Evolutionary conservation across 2,888 invertebrate species (phyloP).

Genomic region (Punctoribates punctum): DNA sequence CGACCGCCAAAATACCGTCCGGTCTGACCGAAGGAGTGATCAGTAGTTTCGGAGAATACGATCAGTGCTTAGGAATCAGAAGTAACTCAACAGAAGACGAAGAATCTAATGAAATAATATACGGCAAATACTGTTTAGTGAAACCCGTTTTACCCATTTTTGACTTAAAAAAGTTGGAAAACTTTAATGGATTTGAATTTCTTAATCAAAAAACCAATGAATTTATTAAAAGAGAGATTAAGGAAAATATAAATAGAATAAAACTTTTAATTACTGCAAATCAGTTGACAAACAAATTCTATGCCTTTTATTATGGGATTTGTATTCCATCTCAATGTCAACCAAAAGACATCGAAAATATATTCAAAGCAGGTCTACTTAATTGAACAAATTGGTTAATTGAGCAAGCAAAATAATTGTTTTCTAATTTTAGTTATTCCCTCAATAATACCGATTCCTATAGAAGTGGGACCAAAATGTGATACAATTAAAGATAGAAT

Average conservation of each 20-base stretch:
- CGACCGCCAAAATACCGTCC: neutral
- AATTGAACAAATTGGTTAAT: too few relatives aligned
- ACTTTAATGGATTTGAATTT: neutral
- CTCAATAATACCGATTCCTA: neutral
- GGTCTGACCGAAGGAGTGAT: neutral
- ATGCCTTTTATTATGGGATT: conserved; percentile 35
- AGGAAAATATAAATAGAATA: neutral
- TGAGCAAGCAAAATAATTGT: neutral
- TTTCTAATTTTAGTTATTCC: neutral
- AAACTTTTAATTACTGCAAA: neutral
- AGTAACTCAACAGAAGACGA: neutral
- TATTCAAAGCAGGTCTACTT: conserved; percentile 22
- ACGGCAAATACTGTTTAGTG: conserved; percentile 40
- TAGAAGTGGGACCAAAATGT: conserved; percentile 9
- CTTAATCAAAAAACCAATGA: neutral
- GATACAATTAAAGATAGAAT: neutral
- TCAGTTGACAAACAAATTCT: neutral
- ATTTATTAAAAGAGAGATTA: neutral
- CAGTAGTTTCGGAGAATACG: conserved; percentile 19
- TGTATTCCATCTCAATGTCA: conserved; percentile 43
- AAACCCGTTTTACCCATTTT: neutral
- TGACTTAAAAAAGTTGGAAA: neutral
- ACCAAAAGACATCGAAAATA: conserved; percentile 33
- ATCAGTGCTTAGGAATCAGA: conserved; percentile 16
- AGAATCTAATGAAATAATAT: neutral